Conservation (phyloP, 2,797 vertebrate genomes). For the Coluber constrictor region DNA sequence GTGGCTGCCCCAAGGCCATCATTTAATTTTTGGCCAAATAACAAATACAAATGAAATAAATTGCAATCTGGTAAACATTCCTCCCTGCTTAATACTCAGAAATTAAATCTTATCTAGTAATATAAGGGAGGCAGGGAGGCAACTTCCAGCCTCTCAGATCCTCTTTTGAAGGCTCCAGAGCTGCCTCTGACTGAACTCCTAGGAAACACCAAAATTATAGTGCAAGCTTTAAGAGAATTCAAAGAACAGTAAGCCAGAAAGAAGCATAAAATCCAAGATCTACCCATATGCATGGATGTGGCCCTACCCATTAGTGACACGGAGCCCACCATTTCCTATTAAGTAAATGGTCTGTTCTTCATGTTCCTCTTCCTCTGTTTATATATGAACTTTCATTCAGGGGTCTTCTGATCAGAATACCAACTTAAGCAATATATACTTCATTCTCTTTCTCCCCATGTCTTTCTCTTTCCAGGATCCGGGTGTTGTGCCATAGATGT, state of each 20-base stretch:
- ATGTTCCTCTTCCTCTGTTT: neutral
- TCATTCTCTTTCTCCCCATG: neutral
- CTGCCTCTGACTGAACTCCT: neutral
- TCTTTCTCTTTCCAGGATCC: constrained; percentile 74
- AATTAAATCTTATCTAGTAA: neutral
- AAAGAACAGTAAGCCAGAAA: neutral
- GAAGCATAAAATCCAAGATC: neutral
- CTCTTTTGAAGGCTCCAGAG: neutral
- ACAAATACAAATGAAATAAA: neutral
- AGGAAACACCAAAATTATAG: neutral
- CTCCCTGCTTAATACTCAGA: neutral
- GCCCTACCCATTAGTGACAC: neutral
- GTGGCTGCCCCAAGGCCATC: neutral
- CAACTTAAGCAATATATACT: neutral
- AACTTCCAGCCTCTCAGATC: neutral
- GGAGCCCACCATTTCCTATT: neutral
- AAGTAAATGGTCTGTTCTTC: neutral
- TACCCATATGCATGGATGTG: neutral
- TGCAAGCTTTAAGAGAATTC: neutral
- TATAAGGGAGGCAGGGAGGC: neutral
- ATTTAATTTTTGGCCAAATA: neutral
- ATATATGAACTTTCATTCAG: neutral
- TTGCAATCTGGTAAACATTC: neutral
- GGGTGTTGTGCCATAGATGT: constrained; percentile 90
- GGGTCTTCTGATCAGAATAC: neutral